phyloP scores from a whole-genome alignment of 2,797 vertebrate genomes.

The Enteromius unitaeniatus region DNA sequence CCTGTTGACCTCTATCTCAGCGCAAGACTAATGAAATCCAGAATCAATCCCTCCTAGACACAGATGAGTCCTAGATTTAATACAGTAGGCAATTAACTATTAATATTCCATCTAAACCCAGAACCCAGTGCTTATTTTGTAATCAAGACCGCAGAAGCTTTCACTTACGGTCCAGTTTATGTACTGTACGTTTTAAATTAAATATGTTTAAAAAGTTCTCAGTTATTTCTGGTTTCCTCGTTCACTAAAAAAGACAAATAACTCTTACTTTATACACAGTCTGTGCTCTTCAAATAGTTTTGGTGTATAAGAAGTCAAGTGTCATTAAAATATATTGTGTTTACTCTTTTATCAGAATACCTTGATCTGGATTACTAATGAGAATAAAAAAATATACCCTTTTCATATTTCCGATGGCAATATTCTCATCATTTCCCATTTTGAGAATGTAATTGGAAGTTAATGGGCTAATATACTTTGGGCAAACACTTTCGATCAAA shows the following conservation, averaged over 20 bases:
- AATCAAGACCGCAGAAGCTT: constrained; percentile 11
- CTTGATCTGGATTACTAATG: background rate
- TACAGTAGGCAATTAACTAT: constrained; percentile 50
- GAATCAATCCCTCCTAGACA: constrained; percentile 43
- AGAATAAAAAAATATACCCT: background rate
- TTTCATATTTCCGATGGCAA: background rate
- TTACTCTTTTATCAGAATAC: background rate
- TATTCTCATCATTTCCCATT: background rate
- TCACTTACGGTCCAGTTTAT: constrained; percentile 9
- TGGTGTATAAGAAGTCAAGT: background rate
- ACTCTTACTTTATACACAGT: too few relatives aligned
- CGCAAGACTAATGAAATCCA: constrained; percentile 41
- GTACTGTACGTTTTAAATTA: background rate
- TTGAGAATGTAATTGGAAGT: background rate
- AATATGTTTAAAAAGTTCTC: background rate
- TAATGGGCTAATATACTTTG: background rate
- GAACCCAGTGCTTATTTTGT: constrained; percentile 3
- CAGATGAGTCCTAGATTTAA: constrained; percentile 44
- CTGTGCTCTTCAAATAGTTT: background rate
- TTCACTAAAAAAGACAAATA: background rate
- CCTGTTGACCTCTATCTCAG: constrained; percentile 36
- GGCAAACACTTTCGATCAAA: background rate
- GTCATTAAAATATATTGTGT: background rate
- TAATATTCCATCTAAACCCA: constrained; percentile 41
- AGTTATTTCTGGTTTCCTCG: background rate